Conservation (phyloP, 2,888 invertebrate genomes). For the Caenorhabditis macrosperma region DNA sequence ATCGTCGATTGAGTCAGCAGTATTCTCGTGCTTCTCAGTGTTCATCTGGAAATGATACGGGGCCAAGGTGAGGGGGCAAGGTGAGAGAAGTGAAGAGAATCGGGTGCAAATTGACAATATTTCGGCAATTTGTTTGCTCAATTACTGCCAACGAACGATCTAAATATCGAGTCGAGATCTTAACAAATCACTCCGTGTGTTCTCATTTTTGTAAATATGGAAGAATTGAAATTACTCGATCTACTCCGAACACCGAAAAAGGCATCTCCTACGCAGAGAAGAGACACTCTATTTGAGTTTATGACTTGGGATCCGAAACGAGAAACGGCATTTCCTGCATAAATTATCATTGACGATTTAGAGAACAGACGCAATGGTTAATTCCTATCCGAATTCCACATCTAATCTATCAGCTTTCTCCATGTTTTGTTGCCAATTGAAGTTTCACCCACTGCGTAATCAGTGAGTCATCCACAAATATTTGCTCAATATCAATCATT, state of each 20-base stretch:
- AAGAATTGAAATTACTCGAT: neutral
- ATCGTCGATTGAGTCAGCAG: slow-evolving; percentile 29
- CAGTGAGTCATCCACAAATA: slow-evolving; percentile 22
- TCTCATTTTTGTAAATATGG: neutral
- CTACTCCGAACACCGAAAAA: too few relatives aligned
- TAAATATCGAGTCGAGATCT: neutral
- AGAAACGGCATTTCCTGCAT: too few relatives aligned
- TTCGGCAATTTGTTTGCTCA: slow-evolving; percentile 22
- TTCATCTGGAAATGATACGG: slow-evolving; percentile 11
- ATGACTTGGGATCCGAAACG: too few relatives aligned
- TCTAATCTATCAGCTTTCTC: too few relatives aligned
- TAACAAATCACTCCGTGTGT: neutral
- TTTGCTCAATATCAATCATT: slow-evolving; percentile 7
- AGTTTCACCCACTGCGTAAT: neutral
- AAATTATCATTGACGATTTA: too few relatives aligned
- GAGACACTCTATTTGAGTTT: too few relatives aligned
- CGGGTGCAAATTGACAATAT: slow-evolving; percentile 22
- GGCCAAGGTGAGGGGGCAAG: neutral
- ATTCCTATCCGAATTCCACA: too few relatives aligned
- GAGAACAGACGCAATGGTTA: too few relatives aligned
- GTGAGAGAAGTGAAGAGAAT: neutral
- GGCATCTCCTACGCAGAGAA: too few relatives aligned
- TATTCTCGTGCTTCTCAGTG: slow-evolving; percentile 12
- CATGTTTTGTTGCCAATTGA: neutral
- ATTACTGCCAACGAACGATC: slow-evolving; percentile 21